A percentile compares a stretch with the other conserved stretches of the same genome.
phyloP scores from a whole-genome alignment of 2,113 vertebrate species.

The Dolichallabes microphthalmus region DNA sequence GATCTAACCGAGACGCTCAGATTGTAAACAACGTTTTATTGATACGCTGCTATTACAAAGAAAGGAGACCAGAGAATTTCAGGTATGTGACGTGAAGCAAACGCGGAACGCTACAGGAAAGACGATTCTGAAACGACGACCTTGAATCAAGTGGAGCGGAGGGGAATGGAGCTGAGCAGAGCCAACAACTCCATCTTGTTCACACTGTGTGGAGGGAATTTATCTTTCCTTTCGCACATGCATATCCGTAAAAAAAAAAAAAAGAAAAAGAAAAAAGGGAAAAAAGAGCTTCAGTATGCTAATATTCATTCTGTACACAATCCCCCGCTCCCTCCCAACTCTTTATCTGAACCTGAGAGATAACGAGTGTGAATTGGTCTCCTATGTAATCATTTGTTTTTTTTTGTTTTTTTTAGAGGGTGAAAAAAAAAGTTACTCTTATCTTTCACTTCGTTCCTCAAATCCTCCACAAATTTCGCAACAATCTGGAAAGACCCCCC shows the following conservation, averaged over 20 bases:
- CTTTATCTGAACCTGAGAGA: slow-evolving; percentile 21
- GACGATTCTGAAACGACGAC: too few species aligned
- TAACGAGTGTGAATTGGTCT: slow-evolving; percentile 8
- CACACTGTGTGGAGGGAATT: slow-evolving; percentile 1
- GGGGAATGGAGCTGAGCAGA: background rate
- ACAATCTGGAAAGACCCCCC: slow-evolving; percentile 47
- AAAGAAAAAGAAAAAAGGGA: background rate
- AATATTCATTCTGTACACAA: slow-evolving; percentile 39
- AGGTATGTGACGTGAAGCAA: background rate
- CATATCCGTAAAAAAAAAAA: slow-evolving; percentile 3
- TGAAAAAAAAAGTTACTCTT: slow-evolving; percentile 33
- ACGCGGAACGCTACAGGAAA: background rate
- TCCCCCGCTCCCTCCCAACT: background rate
- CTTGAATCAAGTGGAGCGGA: background rate
- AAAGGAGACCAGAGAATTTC: background rate
- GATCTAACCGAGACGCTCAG: slow-evolving; percentile 11
- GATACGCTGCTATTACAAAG: background rate
- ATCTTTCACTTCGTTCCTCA: slow-evolving; percentile 51
- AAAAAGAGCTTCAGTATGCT: slow-evolving; percentile 11
- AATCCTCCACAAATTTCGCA: slow-evolving; percentile 64
- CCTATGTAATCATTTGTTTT: background rate
- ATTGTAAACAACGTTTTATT: background rate
- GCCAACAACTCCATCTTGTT: slow-evolving; percentile 4
- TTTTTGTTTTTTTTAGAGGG: slow-evolving; percentile 16
- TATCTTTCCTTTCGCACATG: slow-evolving; percentile 37